These are phyloP conservation scores for Cheilosia vulpina DNA, from an alignment of 2,888 invertebrate genomes.

Conservation along the genomic window DNA sequence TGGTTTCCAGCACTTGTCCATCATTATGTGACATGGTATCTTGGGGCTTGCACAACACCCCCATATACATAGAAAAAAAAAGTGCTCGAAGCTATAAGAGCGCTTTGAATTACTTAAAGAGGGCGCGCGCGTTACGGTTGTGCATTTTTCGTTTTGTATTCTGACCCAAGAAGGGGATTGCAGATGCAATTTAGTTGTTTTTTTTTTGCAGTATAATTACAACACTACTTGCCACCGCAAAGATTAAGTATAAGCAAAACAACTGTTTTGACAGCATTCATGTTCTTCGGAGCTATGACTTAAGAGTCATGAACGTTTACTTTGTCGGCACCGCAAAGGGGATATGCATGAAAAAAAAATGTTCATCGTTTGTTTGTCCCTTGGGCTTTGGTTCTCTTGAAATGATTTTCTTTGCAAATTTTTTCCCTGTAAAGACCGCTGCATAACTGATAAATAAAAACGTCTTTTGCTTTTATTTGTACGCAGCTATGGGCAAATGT, in stretches of 20 bases:
- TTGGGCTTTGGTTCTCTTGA: conserved; percentile 8
- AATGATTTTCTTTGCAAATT: not conserved
- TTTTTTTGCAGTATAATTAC: conserved; percentile 6
- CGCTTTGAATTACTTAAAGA: conserved; percentile 29
- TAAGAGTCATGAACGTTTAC: conserved; percentile 2
- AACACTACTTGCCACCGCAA: conserved; percentile 14
- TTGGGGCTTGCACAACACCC: conserved; percentile 47
- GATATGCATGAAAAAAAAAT: not conserved
- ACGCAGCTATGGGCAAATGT: not conserved
- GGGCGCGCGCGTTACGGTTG: conserved; percentile 27
- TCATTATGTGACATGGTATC: conserved; percentile 54
- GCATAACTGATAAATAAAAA: not conserved
- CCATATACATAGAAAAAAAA: conserved; percentile 2
- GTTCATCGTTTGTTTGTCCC: not conserved
- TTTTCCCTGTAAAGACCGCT: not conserved
- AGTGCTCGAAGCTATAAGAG: conserved; percentile 25
- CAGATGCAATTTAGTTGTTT: conserved; percentile 25
- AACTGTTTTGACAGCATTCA: conserved; percentile 4
- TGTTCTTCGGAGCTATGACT: not conserved
- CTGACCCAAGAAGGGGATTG: conserved; percentile 14
- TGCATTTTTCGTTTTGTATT: conserved; percentile 15
- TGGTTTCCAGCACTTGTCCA: conserved; percentile 65
- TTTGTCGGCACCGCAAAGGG: conserved; percentile 13
- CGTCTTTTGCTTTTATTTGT: not conserved
- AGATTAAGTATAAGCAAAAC: conserved; percentile 16